A percentile compares a stretch with the other conserved stretches of the same genome.
phyloP scores from a whole-genome alignment of 2,113 vertebrate genomes.

The Galeopterus variegatus region DNA sequence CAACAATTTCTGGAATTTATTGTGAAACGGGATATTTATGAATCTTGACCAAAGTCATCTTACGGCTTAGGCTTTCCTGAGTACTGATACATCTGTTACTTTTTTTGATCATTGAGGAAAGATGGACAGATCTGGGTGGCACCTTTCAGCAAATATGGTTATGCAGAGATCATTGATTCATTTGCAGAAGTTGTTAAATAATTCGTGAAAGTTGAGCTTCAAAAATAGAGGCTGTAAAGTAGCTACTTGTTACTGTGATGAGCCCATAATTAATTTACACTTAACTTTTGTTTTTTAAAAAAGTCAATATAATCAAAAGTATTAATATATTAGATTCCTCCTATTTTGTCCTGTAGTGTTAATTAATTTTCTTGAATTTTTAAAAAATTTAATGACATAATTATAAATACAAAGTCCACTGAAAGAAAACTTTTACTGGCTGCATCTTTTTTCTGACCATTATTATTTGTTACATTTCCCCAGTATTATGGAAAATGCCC shows the following conservation, averaged over 20 bases:
- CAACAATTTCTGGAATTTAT: background rate
- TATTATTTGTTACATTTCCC: background rate
- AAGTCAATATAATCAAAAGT: background rate
- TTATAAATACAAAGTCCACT: background rate
- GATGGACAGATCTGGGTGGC: too few relatives aligned
- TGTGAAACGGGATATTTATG: background rate
- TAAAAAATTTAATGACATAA: background rate
- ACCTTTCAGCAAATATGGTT: too few relatives aligned
- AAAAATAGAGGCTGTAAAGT: background rate
- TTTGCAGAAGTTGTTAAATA: background rate
- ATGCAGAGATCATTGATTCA: too few relatives aligned
- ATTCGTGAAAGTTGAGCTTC: fast-evolving
- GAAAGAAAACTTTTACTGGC: background rate
- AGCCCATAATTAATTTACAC: fast-evolving
- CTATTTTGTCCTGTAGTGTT: background rate
- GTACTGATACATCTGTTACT: background rate
- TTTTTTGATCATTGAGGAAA: background rate
- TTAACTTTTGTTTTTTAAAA: background rate
- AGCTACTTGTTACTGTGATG: fast-evolving
- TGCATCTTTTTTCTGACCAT: background rate
- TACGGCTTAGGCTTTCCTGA: background rate
- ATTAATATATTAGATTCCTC: background rate
- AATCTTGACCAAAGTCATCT: background rate
- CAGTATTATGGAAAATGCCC: background rate
- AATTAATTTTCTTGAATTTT: background rate